Conservation (phyloP, 2,113 vertebrate genomes). For the Egretta garzetta region DNA sequence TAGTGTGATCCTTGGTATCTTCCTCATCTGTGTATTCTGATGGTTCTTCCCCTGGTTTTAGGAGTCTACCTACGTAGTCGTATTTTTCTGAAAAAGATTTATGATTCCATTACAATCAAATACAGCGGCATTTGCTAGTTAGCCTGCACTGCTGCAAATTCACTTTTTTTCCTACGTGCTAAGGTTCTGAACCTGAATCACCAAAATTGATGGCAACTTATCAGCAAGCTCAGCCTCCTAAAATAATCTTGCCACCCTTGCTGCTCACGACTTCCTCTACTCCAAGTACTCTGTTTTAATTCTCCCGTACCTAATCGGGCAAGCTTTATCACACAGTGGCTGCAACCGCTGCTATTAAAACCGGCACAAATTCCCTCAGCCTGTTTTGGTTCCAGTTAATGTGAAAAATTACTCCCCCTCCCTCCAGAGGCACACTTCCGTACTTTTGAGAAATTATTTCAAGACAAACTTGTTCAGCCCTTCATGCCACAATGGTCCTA, state of each 20-base stretch:
- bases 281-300: background rate
- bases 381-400: background rate
- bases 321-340: background rate
- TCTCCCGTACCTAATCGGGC: background rate
- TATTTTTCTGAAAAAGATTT: slow-evolving; percentile 91
- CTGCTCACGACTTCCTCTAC: background rate
- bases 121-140: background rate
- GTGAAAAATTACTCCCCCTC: background rate
- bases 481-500: background rate
- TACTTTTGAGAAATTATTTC: background rate
- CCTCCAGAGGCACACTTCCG: background rate
- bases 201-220: background rate
- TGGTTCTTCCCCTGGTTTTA: slow-evolving; percentile 98
- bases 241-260: background rate
- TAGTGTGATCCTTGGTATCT: slow-evolving; percentile 97
- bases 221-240: background rate
- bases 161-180: background rate
- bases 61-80: slow-evolving; percentile 96
- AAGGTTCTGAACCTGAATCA: background rate
- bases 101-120: slow-evolving; percentile 29
- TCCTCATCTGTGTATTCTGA: slow-evolving; percentile 99
- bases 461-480: background rate
- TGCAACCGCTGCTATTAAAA: background rate
- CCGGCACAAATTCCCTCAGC: background rate
- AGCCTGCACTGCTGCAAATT: background rate